A percentile compares a stretch with the other conserved stretches of the same genome.
Evolutionary conservation across 2,888 invertebrate genomes (phyloP).

Genomic region (Sipha maydis): DNA sequence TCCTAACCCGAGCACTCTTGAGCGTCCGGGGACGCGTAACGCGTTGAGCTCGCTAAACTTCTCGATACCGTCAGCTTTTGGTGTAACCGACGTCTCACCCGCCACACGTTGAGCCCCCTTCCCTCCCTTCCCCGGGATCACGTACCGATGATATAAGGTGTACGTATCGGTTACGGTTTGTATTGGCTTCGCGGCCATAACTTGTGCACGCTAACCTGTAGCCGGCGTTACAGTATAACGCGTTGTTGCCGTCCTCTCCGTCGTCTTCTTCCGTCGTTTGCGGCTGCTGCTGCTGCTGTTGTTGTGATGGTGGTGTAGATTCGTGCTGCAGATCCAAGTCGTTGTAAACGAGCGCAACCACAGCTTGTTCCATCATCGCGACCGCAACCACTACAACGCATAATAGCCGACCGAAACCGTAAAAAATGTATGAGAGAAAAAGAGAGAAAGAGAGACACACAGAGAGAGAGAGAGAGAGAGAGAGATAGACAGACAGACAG

Average conservation of each 20-base stretch:
- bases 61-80: too few species aligned
- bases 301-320: background rate
- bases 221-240: slow-evolving; percentile 41
- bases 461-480: background rate
- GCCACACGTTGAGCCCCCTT: too few species aligned
- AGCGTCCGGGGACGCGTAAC: too few species aligned
- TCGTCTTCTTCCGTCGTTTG: slow-evolving; percentile 30
- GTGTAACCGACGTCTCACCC: too few species aligned
- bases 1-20: too few species aligned
- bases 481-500: too few species aligned
- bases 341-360: slow-evolving; percentile 40
- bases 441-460: background rate
- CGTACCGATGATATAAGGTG: too few species aligned
- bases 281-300: slow-evolving; percentile 19
- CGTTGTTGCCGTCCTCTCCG: slow-evolving; percentile 22
- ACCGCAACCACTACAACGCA: slow-evolving; percentile 37
- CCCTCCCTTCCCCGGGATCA: too few species aligned
- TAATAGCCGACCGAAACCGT: slow-evolving; percentile 25
- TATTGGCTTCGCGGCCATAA: background rate
- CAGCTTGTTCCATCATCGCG: slow-evolving; percentile 27
- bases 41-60: too few species aligned
- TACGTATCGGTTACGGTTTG: too few species aligned
- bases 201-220: slow-evolving; percentile 19
- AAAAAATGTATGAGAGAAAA: background rate
- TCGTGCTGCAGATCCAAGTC: slow-evolving; percentile 3